Conservation (phyloP, 2,888 invertebrate species). For the Oeneis ivallda region DNA sequence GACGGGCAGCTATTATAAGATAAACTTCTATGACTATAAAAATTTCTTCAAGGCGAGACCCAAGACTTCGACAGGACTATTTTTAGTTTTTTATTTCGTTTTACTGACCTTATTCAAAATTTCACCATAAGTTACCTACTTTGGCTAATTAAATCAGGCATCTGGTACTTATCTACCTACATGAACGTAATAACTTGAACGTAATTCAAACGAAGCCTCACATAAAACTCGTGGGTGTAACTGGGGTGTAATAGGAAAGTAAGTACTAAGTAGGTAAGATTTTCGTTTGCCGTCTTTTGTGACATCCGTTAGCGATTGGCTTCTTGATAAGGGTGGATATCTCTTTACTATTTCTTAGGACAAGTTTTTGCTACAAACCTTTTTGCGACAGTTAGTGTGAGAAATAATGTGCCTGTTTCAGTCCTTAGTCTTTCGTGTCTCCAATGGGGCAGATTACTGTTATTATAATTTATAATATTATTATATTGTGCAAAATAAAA, state of each 20-base stretch:
- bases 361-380: background rate
- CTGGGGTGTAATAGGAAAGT: slow-evolving; percentile 55
- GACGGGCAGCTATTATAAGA: too few species aligned
- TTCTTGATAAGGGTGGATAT: slow-evolving; percentile 50
- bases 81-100: background rate
- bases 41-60: too few species aligned
- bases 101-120: background rate
- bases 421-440: too few species aligned
- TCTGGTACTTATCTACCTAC: background rate
- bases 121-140: background rate
- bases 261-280: slow-evolving; percentile 57
- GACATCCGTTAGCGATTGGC: slow-evolving; percentile 64
- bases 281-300: slow-evolving; percentile 66
- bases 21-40: too few species aligned
- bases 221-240: slow-evolving; percentile 38
- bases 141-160: background rate
- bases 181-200: background rate
- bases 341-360: slow-evolving; percentile 15
- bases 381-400: too few species aligned
- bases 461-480: too few species aligned
- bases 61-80: too few species aligned
- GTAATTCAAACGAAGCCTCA: slow-evolving; percentile 49
- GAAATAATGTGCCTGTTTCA: too few species aligned
- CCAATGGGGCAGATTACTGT: too few species aligned
- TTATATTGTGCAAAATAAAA: too few species aligned